These are phyloP conservation scores for Brachypalpus laphriformis DNA, from an alignment of 2,888 invertebrate species.

Conservation along the genomic window DNA sequence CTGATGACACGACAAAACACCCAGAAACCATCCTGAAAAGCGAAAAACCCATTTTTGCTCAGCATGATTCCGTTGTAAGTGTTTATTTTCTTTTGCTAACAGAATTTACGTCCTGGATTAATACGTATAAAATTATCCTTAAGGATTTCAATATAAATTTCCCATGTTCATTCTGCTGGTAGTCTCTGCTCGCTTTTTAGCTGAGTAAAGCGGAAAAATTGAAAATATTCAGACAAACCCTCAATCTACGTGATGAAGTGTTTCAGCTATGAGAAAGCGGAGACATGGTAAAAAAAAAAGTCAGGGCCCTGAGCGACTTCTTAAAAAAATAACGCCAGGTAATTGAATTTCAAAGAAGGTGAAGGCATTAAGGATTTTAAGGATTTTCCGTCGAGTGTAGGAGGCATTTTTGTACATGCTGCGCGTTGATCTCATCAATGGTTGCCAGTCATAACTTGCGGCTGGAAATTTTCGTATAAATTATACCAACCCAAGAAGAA, in stretches of 20 bases:
- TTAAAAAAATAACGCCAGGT: constrained; percentile 52
- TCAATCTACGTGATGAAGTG: constrained; percentile 29
- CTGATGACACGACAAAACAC: constrained; percentile 29
- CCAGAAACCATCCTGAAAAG: constrained; percentile 2
- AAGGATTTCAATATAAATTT: constrained; percentile 53
- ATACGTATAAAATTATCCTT: constrained; percentile 56
- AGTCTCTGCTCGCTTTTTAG: not conserved
- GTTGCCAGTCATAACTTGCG: constrained; percentile 35
- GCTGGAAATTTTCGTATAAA: constrained; percentile 35
- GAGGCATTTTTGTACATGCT: constrained; percentile 27
- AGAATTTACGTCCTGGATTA: constrained; percentile 51
- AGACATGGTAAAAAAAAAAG: constrained; percentile 5
- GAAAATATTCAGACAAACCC: constrained; percentile 9
- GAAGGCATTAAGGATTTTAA: constrained; percentile 57
- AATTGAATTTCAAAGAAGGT: constrained; percentile 62
- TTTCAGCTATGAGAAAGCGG: not conserved
- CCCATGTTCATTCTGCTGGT: not conserved
- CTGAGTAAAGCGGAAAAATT: not conserved
- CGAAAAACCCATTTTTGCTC: constrained; percentile 25
- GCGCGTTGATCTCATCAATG: constrained; percentile 57
- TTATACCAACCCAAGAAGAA: not conserved
- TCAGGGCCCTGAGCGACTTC: constrained; percentile 29
- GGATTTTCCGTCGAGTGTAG: constrained; percentile 32
- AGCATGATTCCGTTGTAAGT: constrained; percentile 33
- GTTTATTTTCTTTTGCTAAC: constrained; percentile 6